Percentiles rank a stretch among this genome's conserved stretches.
These are phyloP conservation scores for Zootoca vivipara DNA, from an alignment of 2,113 vertebrate species.

Conservation along the genomic window DNA sequence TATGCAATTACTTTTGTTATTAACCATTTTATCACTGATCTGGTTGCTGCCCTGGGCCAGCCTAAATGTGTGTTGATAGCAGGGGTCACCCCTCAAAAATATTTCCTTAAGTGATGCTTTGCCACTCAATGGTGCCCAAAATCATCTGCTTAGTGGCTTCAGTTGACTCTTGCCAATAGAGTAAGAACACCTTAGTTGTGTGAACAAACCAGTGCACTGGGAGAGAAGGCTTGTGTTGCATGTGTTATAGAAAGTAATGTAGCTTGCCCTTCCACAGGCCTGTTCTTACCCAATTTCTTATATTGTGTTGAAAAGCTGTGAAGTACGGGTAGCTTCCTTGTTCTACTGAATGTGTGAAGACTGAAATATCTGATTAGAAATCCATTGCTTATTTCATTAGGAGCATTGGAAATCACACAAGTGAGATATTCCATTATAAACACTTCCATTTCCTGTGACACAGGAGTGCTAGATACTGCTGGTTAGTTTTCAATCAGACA, in stretches of 20 bases:
- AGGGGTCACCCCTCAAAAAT: neutral
- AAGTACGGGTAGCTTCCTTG: neutral
- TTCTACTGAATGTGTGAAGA: neutral
- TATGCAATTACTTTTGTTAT: too few species aligned
- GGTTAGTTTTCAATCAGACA: slow-evolving; percentile 29
- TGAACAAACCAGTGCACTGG: neutral
- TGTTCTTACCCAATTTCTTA: neutral
- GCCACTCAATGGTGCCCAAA: neutral
- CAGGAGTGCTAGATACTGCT: neutral
- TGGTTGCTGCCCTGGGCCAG: neutral
- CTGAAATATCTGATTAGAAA: neutral
- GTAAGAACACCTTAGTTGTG: neutral
- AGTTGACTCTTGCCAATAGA: neutral
- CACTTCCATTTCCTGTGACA: neutral
- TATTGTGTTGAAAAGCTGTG: neutral
- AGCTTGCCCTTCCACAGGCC: neutral
- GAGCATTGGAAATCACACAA: neutral
- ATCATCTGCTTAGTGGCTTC: neutral
- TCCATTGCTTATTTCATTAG: neutral
- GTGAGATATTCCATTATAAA: neutral
- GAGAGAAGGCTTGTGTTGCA: neutral
- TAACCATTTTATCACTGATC: too few species aligned
- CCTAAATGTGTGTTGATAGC: neutral
- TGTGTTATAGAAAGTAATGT: neutral
- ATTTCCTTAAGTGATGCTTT: neutral